Conservation (phyloP, 2,113 vertebrate genomes). For the Phycodurus eques region DNA sequence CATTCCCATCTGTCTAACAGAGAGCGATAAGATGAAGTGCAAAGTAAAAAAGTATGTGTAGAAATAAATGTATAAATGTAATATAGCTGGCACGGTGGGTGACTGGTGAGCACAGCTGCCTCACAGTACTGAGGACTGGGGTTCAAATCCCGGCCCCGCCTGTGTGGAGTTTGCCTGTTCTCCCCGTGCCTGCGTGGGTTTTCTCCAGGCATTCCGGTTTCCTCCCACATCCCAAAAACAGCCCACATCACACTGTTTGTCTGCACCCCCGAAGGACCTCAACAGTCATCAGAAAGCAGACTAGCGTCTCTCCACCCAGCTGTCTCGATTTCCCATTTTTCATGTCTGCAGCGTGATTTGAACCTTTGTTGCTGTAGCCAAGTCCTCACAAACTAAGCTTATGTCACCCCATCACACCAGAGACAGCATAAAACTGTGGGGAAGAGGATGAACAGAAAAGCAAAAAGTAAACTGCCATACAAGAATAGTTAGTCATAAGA, state of each 20-base stretch:
- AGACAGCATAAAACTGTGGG: neutral
- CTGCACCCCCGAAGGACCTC: conserved; percentile 9
- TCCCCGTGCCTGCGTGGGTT: no score
- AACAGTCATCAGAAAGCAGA: conserved; percentile 2
- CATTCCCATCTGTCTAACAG: neutral
- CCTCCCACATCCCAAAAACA: no score
- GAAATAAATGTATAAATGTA: no score
- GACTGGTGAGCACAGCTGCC: no score
- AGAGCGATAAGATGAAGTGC: no score
- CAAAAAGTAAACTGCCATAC: neutral
- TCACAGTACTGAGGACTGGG: no score
- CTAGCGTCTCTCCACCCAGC: neutral
- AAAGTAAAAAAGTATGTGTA: neutral
- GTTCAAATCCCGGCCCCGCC: no score
- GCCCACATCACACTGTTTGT: neutral
- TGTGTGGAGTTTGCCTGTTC: no score
- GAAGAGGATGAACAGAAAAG: conserved; percentile 6
- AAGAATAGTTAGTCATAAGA: conserved; percentile 5
- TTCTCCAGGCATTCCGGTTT: no score
- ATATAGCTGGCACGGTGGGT: no score
- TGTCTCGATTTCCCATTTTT: neutral
- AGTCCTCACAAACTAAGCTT: neutral
- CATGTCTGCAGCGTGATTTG: neutral
- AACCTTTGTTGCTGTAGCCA: no score
- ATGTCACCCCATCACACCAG: neutral